These are phyloP conservation scores for Phataginus tetradactyla DNA, from an alignment of 2,797 vertebrate species.

Conservation along the genomic window DNA sequence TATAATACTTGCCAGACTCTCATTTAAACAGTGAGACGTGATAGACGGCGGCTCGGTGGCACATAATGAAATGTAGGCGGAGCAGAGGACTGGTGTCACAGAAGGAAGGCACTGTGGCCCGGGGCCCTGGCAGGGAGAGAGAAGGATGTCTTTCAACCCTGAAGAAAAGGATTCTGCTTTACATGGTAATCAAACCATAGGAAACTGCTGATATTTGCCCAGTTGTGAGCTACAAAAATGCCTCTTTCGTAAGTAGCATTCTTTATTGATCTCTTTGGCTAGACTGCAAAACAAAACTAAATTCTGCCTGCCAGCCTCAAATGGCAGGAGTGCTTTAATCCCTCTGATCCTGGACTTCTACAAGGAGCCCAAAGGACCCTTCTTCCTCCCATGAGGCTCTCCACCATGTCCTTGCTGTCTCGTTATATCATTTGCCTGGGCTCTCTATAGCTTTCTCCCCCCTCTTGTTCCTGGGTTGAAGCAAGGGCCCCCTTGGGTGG, in stretches of 20 bases:
- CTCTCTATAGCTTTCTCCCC: background rate
- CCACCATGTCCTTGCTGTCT: accelerated
- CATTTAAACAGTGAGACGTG: constrained; percentile 59
- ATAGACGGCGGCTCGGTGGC: constrained; percentile 60
- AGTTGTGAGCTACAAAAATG: background rate
- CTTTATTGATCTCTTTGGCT: background rate
- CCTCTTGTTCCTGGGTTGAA: background rate
- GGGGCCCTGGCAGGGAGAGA: background rate
- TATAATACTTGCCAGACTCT: constrained; percentile 65
- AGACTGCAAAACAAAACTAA: background rate
- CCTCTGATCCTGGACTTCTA: background rate
- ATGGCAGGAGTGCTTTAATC: background rate
- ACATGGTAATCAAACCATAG: background rate
- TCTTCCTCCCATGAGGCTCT: background rate
- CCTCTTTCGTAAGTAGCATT: background rate
- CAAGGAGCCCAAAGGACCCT: background rate
- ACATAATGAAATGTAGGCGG: background rate
- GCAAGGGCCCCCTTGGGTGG: background rate
- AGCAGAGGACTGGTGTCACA: background rate
- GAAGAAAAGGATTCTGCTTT: background rate
- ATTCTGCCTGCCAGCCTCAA: background rate
- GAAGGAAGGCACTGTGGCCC: background rate
- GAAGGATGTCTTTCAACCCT: background rate
- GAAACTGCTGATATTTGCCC: background rate
- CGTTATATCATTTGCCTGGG: background rate